phyloP scores from a whole-genome alignment of 1,140 invertebrate species.

The Geopemphigus sp. region DNA sequence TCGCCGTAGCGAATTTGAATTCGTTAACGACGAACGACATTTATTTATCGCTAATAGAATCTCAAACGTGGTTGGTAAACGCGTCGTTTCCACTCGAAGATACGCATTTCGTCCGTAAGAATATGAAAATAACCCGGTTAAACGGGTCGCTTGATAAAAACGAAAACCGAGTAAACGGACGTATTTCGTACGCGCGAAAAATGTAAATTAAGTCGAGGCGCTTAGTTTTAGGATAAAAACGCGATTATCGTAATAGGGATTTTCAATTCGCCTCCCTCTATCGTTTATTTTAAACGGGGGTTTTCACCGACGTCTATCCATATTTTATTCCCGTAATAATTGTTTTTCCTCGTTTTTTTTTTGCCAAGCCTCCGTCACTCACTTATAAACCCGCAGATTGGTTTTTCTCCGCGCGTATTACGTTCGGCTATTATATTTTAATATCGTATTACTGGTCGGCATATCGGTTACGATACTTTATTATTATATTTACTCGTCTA shows the following conservation, averaged over 20 bases:
- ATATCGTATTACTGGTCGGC: no score
- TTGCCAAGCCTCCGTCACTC: neutral
- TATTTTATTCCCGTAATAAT: neutral
- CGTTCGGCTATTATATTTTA: neutral
- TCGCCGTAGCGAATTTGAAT: no score
- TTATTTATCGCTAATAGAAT: no score
- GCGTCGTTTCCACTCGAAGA: no score
- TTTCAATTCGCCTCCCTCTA: neutral
- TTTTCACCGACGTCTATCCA: neutral
- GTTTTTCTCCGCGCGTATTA: neutral
- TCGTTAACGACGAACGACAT: no score
- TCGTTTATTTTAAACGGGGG: neutral
- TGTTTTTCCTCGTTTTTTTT: neutral
- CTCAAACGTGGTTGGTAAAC: no score
- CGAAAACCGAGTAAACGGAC: neutral
- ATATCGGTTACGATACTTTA: no score
- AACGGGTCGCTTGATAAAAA: neutral
- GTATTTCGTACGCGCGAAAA: neutral
- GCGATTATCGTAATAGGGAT: neutral
- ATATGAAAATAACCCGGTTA: no score
- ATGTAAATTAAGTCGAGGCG: neutral
- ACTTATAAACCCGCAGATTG: neutral
- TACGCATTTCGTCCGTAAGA: no score
- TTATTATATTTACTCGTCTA: no score
- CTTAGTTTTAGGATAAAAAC: neutral